Base-by-base conservation (phyloP, 2,797 vertebrate genomes). In the Tokudaia tokunoshimensis region DNA sequence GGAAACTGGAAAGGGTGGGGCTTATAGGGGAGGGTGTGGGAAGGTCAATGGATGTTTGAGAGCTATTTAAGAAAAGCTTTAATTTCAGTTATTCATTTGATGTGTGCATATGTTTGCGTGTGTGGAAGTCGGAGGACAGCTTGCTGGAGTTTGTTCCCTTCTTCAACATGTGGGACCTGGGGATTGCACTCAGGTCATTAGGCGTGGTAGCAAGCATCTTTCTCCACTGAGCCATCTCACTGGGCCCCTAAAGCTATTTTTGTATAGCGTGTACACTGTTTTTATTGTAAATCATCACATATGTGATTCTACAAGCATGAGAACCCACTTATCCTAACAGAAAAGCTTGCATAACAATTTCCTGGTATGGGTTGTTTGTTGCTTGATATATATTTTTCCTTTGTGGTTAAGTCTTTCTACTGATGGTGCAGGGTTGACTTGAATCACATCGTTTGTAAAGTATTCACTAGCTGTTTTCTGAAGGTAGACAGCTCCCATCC, bases 311-410 rank as follows among this genome's bases (percentile, higher is more conserved):
- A 41, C 82, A 65, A 79, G 47, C 86, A 41, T 55, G n/a, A 89
- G 80, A 74, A 3, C 24, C 15, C 47, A n/a, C 20, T 90, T 83
- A 89, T 78, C 91, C 78, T 67, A 82, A 72, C n/a, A 88, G 79
- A 84, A 74, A 74, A 1, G 9, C 79, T 93, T 91, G 89, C 75
- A 14, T 84, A 75, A 72, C 65, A 67, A 81, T 80, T 96, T 96
- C 74, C 41, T 84, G 17, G 24, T 1, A 37, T 67, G 24, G 26
- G 91, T 50, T 72, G 4, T 75, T 52, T 50, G 70, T 37, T 72
- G 70, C 63, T 78, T 94, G 67, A 37, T 89, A 65, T 6, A 2
- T 94, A 34, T 52, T 34, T 92, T 41, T 44, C 83, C 83, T 85
- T 47, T 90, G 1, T 34, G 41, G 34, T 88, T 88, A 74, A 88